A percentile compares a stretch with the other conserved stretches of the same genome.
These are phyloP conservation scores for Sporophila hypoxantha DNA, from an alignment of 2,113 vertebrate genomes.

Conservation along the genomic window DNA sequence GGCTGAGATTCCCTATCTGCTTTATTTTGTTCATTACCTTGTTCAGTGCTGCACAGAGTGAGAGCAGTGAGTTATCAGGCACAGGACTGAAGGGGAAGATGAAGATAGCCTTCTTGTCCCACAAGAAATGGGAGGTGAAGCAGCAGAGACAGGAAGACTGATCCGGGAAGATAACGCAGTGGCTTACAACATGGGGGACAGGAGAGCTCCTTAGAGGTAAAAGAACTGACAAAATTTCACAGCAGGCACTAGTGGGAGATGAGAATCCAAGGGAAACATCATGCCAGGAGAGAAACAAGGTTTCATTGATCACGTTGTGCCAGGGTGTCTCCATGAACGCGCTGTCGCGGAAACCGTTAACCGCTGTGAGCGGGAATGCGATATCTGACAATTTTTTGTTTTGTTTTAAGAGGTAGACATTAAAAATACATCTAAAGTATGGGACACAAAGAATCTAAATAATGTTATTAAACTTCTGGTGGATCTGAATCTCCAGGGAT, in stretches of 20 bases:
- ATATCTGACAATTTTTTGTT: slow-evolving; percentile 51
- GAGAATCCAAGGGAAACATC: slow-evolving; percentile 11
- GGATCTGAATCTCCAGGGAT: slow-evolving; percentile 31
- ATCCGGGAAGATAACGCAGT: neutral
- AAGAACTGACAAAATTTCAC: slow-evolving; percentile 35
- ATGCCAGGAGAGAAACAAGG: neutral
- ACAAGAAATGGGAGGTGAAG: neutral
- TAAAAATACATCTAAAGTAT: slow-evolving; percentile 67
- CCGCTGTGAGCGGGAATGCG: neutral
- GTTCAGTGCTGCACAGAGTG: neutral
- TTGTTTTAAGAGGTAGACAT: slow-evolving; percentile 57
- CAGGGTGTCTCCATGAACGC: neutral
- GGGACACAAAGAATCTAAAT: slow-evolving; percentile 52
- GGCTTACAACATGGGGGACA: neutral
- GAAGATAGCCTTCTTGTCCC: neutral
- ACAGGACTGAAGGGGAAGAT: neutral
- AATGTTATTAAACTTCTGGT: slow-evolving; percentile 53
- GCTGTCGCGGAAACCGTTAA: slow-evolving; percentile 34
- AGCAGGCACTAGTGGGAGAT: slow-evolving; percentile 10
- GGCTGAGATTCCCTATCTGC: neutral
- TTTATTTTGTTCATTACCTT: neutral
- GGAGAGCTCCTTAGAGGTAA: neutral
- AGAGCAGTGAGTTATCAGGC: neutral
- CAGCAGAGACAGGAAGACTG: neutral
- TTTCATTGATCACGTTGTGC: slow-evolving; percentile 38